These are phyloP conservation scores for Astreopora myriophthalma DNA, from an alignment of 64 coral and sea anemone species.

Conservation along the genomic window DNA sequence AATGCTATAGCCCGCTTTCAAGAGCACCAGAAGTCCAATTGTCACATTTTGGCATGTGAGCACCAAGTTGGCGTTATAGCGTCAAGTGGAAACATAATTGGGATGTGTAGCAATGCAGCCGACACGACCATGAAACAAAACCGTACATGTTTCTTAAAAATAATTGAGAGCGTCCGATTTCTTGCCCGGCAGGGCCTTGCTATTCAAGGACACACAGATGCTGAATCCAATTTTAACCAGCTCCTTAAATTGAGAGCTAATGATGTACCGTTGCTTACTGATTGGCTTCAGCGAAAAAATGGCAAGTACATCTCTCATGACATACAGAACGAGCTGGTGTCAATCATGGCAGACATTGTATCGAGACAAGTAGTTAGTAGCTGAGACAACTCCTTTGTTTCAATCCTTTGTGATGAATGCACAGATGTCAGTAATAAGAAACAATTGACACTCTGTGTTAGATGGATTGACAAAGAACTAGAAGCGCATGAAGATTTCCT, in stretches of 20 bases:
- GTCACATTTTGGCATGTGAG: background rate
- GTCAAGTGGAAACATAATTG: background rate
- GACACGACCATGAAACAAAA: conserved; percentile 12
- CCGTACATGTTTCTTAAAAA: conserved; percentile 5
- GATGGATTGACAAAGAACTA: conserved; percentile 80
- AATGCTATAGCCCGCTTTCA: background rate
- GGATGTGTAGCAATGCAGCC: background rate
- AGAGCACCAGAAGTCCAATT: background rate
- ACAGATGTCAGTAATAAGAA: conserved; percentile 82
- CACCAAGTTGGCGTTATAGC: background rate
- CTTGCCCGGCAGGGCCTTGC: conserved; percentile 10
- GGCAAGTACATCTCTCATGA: conserved; percentile 43
- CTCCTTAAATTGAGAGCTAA: conserved; percentile 45
- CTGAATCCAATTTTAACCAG: conserved; percentile 14
- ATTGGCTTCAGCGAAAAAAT: conserved; percentile 24
- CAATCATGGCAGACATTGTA: conserved; percentile 48
- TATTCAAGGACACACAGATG: conserved; percentile 3
- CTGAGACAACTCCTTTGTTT: background rate
- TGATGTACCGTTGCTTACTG: conserved; percentile 25
- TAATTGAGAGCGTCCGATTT: background rate
- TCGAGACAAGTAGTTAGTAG: background rate
- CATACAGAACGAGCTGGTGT: conserved; percentile 64
- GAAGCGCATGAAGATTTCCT: conserved; percentile 84
- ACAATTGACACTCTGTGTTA: conserved; percentile 80
- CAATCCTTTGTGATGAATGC: conserved; percentile 75